Percentiles rank a stretch among this genome's conserved stretches.
These are phyloP conservation scores for Uromys caudimaculatus DNA, from an alignment of 2,797 vertebrate genomes.

Conservation along the genomic window DNA sequence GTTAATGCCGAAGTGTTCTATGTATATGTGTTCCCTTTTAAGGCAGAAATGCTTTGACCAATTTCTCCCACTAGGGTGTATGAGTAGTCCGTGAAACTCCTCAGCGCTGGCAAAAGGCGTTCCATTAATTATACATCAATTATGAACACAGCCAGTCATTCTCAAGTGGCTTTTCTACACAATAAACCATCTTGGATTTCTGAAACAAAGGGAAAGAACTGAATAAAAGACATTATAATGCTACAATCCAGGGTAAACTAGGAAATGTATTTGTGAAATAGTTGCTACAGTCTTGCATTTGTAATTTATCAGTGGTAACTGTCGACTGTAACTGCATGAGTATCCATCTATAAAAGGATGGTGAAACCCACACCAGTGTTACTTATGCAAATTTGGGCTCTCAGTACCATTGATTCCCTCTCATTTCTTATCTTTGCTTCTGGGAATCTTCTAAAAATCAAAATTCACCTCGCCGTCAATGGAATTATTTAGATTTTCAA, in stretches of 20 bases:
- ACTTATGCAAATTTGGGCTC: not conserved
- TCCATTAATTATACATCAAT: slow-evolving; percentile 76
- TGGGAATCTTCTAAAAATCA: slow-evolving; percentile 6
- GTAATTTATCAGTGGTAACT: not conserved
- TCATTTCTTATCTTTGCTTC: not conserved
- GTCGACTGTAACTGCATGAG: not conserved
- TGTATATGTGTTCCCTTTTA: slow-evolving; percentile 27
- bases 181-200: slow-evolving; percentile 73
- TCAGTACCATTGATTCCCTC: not conserved
- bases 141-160: slow-evolving; percentile 60
- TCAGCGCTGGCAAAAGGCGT: not conserved
- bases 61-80: slow-evolving; percentile 87
- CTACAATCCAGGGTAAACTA: slow-evolving; percentile 54
- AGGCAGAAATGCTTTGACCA: slow-evolving; percentile 67
- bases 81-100: slow-evolving; percentile 82
- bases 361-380: slow-evolving; percentile 43
- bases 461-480: slow-evolving; percentile 25
- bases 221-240: slow-evolving; percentile 49
- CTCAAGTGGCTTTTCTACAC: slow-evolving; percentile 74
- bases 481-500: slow-evolving; percentile 48
- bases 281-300: not conserved
- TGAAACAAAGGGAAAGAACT: slow-evolving; percentile 58
- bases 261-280: not conserved
- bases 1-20: not conserved
- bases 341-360: not conserved